Evolutionary conservation across 2,113 vertebrate genomes (phyloP), one percentile per base, ranked within the genome.

Genomic region (Geococcyx californianus): DNA sequence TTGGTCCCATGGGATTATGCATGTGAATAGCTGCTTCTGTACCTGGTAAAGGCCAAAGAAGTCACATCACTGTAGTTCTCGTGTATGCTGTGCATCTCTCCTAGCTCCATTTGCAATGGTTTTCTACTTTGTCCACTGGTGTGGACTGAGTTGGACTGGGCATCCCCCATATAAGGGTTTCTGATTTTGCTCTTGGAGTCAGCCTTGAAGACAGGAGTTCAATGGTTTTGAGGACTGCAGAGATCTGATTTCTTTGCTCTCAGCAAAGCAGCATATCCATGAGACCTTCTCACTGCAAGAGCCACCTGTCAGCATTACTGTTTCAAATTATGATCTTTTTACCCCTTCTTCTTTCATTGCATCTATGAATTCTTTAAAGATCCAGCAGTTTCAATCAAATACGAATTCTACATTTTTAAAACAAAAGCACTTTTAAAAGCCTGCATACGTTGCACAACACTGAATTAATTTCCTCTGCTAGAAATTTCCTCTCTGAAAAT

Each of bases 71-170:
- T 1, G 1, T 63, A 84, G 24, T n/a, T 58, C 4, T 0, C 1
- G 1, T 1, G 1, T 5, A 0, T 31, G 31, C 42, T 59, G 69
- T 55, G 10, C 42, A 36, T 8, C 29, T 36, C 33, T 74, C 51
- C 64, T 10, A 26, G 24, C 20, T n/a, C 28, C 26, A 0, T 40
- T 62, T n/a, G 33, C 51, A 42, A 1, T 7, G 13, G 26, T 81
- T 8, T 52, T 66, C 34, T 31, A 19, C 54, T 23, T 47, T 23
- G 20, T 63, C 55, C 2, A 1, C 38, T 49, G 59, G 52, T 8
- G 21, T 84, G 38, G 24, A 10, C 18, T 11, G 31, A 16, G 15
- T 36, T 77, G 62, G 40, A 45, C 36, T 0, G 3, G 31, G 24
- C 28, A 28, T 31, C 13, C 10, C 9, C 8, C 7, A 4, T 28